Percentiles rank a stretch among this genome's conserved stretches.
Conservation (phyloP, 1,140 invertebrate genomes). For the Tetramorium alpestre region DNA sequence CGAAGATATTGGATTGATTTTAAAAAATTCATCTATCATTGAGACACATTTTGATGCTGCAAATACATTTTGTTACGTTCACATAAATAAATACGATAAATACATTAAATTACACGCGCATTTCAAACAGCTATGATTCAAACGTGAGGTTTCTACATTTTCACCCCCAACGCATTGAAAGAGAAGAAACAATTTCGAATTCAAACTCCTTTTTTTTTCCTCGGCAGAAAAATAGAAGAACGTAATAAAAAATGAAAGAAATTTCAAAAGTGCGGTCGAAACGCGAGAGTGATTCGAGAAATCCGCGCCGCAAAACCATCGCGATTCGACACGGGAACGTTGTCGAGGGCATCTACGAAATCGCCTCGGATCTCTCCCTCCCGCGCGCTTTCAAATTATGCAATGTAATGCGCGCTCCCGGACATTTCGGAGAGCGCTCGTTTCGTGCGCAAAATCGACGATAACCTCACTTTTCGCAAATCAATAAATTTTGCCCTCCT, state of each 20-base stretch:
- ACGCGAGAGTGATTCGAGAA: not conserved
- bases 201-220: not conserved
- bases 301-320: not conserved
- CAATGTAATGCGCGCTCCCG: slow-evolving; percentile 35
- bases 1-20: no score
- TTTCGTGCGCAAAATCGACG: slow-evolving; percentile 50
- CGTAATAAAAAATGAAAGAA: not conserved
- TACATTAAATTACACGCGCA: not conserved
- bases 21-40: not conserved
- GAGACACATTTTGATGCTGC: not conserved
- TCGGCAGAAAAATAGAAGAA: not conserved
- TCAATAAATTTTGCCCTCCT: not conserved
- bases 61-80: not conserved
- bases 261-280: no score
- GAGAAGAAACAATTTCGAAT: not conserved
- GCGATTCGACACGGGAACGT: no score
- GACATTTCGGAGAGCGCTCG: slow-evolving; percentile 46
- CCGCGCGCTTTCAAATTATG: slow-evolving; percentile 25
- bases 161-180: not conserved
- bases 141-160: not conserved
- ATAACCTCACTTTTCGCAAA: slow-evolving; percentile 72
- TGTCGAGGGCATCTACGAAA: no score
- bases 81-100: not conserved
- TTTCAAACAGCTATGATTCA: not conserved
- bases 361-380: not conserved